A percentile compares a stretch with the other conserved stretches of the same genome.
These are phyloP conservation scores for Oligia fasciuncula DNA, from an alignment of 2,888 invertebrate genomes.

Conservation along the genomic window DNA sequence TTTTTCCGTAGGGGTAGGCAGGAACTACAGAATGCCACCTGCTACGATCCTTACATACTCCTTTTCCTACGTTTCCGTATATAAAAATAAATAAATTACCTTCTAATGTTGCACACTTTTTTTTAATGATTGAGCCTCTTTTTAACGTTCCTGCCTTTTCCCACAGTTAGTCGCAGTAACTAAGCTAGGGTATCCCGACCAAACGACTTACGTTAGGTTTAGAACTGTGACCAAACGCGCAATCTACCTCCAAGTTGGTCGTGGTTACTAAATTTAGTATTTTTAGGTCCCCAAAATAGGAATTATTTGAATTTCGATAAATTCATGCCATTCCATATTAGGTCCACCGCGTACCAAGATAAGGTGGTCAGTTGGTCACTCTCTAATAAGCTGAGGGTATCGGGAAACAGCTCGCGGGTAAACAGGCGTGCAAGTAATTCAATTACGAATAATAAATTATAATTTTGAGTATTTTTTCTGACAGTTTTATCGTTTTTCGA, in stretches of 20 bases:
- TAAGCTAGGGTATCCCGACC: background rate
- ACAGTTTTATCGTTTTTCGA: constrained; percentile 34
- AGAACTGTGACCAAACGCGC: background rate
- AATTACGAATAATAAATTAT: constrained; percentile 65
- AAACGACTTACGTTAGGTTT: background rate
- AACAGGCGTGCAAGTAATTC: constrained; percentile 47
- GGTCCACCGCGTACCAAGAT: constrained; percentile 14
- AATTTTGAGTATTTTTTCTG: constrained; percentile 38
- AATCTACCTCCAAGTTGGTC: background rate
- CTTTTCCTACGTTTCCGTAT: no score
- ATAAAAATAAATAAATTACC: no score
- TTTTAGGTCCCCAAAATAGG: background rate
- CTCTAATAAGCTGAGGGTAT: constrained; percentile 27
- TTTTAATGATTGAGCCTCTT: background rate
- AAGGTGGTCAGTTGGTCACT: constrained; percentile 18
- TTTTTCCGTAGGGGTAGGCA: no score
- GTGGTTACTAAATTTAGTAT: background rate
- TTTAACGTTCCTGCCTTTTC: background rate
- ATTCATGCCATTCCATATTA: background rate
- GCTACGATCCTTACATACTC: no score
- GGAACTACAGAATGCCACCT: no score
- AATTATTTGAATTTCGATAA: background rate
- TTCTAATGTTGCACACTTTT: background rate
- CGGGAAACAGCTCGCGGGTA: constrained; percentile 49
- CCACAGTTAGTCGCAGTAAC: background rate